These are phyloP conservation scores for Tragelaphus scriptus DNA, from an alignment of 2,113 vertebrate species.

Conservation along the genomic window DNA sequence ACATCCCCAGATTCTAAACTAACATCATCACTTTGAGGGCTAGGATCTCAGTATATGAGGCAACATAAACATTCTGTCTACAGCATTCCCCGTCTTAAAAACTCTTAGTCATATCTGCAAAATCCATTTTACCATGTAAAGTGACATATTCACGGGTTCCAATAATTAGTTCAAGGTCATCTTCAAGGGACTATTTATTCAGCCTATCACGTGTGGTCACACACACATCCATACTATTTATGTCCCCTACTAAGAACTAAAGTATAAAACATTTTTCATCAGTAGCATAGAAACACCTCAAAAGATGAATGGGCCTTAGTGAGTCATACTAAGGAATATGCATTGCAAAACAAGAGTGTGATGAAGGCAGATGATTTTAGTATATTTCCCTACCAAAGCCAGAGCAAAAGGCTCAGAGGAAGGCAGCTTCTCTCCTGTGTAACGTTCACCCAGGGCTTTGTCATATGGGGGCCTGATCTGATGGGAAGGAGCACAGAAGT, in stretches of 20 bases:
- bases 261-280: neutral
- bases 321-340: neutral
- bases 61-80: neutral
- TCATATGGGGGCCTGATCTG: neutral
- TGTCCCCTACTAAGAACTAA: neutral
- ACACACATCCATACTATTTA: neutral
- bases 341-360: neutral
- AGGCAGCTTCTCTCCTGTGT: neutral
- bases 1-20: neutral
- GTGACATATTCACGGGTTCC: neutral
- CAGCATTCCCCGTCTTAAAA: neutral
- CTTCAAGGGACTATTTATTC: neutral
- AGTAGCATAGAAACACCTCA: neutral
- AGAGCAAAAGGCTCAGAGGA: neutral
- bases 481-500: neutral
- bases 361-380: neutral
- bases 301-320: neutral
- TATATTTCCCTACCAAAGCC: neutral
- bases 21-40: neutral
- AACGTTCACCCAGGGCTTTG: neutral
- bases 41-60: neutral
- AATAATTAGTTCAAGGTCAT: neutral
- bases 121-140: neutral
- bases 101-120: neutral
- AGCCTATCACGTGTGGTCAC: neutral